Percentiles rank a stretch among this genome's conserved stretches.
Conservation (phyloP, 2,797 vertebrate genomes). For the Microctenopoma lineatum region DNA sequence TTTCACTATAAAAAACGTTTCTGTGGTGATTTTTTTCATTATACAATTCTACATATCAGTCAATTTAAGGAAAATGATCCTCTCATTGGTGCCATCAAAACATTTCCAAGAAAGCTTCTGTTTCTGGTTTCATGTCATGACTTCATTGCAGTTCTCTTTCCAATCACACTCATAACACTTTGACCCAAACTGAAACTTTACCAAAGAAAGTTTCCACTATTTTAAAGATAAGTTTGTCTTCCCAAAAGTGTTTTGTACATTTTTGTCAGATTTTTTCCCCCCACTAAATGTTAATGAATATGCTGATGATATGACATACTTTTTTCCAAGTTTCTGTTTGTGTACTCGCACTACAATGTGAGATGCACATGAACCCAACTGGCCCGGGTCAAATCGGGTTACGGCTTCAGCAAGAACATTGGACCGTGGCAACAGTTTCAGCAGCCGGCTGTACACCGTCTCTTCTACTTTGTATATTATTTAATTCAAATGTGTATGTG, state of each 20-base stretch:
- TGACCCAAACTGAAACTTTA: slow-evolving; percentile 55
- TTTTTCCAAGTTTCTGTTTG: slow-evolving; percentile 28
- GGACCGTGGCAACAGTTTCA: background rate
- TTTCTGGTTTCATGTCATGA: slow-evolving; percentile 51
- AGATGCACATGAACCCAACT: background rate
- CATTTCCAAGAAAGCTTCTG: slow-evolving; percentile 53
- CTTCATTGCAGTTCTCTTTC: slow-evolving; percentile 53
- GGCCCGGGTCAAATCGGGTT: background rate
- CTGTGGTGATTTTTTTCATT: too few species aligned
- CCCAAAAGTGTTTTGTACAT: slow-evolving; percentile 1
- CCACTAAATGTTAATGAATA: background rate
- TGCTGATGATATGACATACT: background rate
- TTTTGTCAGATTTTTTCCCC: slow-evolving; percentile 30
- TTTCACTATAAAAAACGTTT: too few species aligned
- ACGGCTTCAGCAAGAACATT: background rate
- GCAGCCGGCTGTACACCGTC: background rate
- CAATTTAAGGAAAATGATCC: background rate
- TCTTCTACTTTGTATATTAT: background rate
- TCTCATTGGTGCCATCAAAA: slow-evolving; percentile 23
- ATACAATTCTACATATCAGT: background rate
- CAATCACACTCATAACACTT: slow-evolving; percentile 26
- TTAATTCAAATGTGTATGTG: too few species aligned
- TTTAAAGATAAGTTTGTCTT: slow-evolving; percentile 44
- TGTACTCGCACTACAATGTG: background rate
- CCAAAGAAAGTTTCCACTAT: slow-evolving; percentile 50